These are phyloP conservation scores for Heliconius charithonia DNA, from an alignment of 2,888 invertebrate genomes.

Conservation along the genomic window DNA sequence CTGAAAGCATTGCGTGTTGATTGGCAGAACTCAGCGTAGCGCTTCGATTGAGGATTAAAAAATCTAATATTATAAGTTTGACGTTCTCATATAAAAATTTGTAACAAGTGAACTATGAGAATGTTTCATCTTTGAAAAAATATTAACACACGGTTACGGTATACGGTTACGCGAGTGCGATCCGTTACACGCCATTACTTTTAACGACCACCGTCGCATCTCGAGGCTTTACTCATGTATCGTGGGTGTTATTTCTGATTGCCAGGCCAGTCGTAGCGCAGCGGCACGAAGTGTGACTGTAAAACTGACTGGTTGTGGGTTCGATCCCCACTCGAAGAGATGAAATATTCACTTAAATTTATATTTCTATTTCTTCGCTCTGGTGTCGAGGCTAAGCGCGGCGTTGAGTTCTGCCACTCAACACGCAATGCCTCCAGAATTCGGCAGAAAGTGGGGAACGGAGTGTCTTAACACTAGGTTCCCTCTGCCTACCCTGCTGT, in stretches of 20 bases:
- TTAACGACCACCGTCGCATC: not conserved
- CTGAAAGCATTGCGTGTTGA: not conserved
- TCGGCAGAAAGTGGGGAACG: too few species aligned
- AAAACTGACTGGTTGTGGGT: too few species aligned
- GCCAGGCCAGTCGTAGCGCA: too few species aligned
- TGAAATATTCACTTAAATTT: too few species aligned
- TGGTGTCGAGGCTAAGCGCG: too few species aligned
- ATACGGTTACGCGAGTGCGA: not conserved
- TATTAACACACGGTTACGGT: not conserved
- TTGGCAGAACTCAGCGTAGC: not conserved
- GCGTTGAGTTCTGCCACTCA: too few species aligned
- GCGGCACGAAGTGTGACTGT: too few species aligned
- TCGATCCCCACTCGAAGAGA: too few species aligned
- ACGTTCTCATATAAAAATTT: not conserved
- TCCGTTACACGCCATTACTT: constrained; percentile 7
- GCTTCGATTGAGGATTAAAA: not conserved
- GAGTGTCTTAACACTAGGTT: too few species aligned
- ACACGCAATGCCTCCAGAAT: too few species aligned
- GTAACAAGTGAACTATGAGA: not conserved
- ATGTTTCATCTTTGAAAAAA: not conserved
- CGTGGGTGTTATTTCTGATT: not conserved
- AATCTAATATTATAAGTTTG: not conserved
- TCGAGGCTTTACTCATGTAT: not conserved
- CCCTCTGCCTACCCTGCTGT: too few species aligned
- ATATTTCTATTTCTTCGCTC: too few species aligned